Evolutionary conservation across 2,113 vertebrate species (phyloP).

Genomic region (Lutjanus erythropterus): DNA sequence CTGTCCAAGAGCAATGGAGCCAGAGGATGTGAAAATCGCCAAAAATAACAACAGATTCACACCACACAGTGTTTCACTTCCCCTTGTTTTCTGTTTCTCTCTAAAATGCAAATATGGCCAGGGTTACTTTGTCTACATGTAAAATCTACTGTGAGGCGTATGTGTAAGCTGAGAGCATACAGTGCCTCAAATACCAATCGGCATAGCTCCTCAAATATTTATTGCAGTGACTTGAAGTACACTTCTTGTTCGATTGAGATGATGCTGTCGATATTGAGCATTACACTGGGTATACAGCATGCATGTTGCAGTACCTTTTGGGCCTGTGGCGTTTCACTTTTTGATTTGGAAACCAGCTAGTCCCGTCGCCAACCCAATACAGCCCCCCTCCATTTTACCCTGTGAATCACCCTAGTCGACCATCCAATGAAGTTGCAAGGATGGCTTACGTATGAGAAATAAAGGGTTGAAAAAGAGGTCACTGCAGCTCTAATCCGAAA

Average conservation of each 20-base stretch:
- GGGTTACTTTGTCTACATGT: constrained; percentile 17
- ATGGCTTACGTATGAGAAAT: constrained; percentile 76
- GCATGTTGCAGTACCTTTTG: background rate
- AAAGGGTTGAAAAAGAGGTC: constrained; percentile 86
- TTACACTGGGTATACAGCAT: background rate
- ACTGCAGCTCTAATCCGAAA: constrained; percentile 72
- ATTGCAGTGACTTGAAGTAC: background rate
- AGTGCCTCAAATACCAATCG: constrained; percentile 30
- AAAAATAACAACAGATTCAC: constrained; percentile 47
- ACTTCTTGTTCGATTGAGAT: background rate
- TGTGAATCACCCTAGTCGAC: constrained; percentile 70
- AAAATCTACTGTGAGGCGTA: constrained; percentile 12
- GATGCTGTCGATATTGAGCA: background rate
- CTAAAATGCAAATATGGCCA: constrained; percentile 34
- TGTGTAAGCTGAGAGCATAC: constrained; percentile 14
- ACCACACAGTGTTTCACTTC: constrained; percentile 21
- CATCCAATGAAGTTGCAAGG: constrained; percentile 76
- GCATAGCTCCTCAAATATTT: background rate
- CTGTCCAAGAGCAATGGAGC: constrained; percentile 6
- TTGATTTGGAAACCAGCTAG: constrained; percentile 23
- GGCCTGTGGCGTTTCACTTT: background rate
- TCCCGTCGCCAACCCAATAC: constrained; percentile 4
- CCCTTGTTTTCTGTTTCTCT: constrained; percentile 11
- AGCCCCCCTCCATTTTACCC: constrained; percentile 61
- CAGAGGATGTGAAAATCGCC: constrained; percentile 47